Evolutionary conservation across 2,888 invertebrate genomes (phyloP).

Genomic region (Clunio marinus): DNA sequence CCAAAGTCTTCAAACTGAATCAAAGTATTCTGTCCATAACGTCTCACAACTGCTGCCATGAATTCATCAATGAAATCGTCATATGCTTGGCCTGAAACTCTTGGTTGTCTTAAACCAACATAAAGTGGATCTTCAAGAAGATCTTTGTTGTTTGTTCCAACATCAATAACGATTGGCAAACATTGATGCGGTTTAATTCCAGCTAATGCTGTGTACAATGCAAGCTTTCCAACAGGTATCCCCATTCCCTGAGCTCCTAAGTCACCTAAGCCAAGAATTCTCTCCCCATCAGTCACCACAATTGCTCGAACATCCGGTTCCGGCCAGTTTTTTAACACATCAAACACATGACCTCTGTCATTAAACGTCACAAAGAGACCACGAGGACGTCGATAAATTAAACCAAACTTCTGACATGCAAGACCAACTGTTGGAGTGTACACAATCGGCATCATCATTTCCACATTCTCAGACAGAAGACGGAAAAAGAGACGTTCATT

Average conservation of each 20-base stretch:
- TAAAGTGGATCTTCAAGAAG: constrained; percentile 91
- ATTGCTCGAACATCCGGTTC: constrained; percentile 81
- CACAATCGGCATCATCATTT: constrained; percentile 92
- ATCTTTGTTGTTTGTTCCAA: constrained; percentile 83
- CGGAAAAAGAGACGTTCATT: constrained; percentile 96
- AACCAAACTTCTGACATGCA: constrained; percentile 95
- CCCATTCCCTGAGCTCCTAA: constrained; percentile 98
- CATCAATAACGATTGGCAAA: constrained; percentile 87
- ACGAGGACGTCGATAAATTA: constrained; percentile 88
- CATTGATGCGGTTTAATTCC: constrained; percentile 95
- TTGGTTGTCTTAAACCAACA: constrained; percentile 82
- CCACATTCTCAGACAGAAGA: constrained; percentile 85
- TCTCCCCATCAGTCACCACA: constrained; percentile 96
- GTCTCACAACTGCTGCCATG: constrained; percentile 82
- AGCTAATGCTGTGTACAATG: constrained; percentile 94
- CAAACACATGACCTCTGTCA: constrained; percentile 87
- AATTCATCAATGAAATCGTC: constrained; percentile 96
- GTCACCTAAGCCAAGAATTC: constrained; percentile 96
- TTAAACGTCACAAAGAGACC: constrained; percentile 95
- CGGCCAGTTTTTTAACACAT: constrained; percentile 91
- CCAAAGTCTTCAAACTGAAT: constrained; percentile 98
- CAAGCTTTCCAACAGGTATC: constrained; percentile 95
- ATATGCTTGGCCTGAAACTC: constrained; percentile 78
- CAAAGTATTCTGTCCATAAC: constrained; percentile 80
- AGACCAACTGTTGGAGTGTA: constrained; percentile 96